Evolutionary conservation across 2,888 invertebrate genomes (phyloP).

Genomic region (Ectemnius continuus): DNA sequence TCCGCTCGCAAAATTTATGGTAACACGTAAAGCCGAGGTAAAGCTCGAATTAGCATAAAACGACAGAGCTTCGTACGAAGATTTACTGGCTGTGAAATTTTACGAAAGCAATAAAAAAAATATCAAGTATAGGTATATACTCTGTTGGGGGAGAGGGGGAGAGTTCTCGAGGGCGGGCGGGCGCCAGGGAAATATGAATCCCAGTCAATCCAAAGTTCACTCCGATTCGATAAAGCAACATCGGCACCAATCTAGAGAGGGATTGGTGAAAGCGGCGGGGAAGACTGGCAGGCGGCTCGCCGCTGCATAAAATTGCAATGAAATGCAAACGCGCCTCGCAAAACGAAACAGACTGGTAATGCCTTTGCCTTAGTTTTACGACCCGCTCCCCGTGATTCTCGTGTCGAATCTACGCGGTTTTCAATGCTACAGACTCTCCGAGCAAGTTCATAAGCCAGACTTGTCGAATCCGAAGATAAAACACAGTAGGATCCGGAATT

Average conservation of each 20-base stretch:
- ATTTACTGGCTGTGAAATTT: neutral
- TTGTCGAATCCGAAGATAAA: no score
- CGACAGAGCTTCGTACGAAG: no score
- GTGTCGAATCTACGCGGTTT: conserved; percentile 44
- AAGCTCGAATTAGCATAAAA: no score
- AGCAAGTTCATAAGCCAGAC: no score
- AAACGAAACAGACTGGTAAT: conserved; percentile 44
- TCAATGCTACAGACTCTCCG: conserved; percentile 32
- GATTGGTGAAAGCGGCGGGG: no score
- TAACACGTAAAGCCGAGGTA: no score
- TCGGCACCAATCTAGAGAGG: no score
- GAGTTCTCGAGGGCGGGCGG: no score
- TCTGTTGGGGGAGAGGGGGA: no score
- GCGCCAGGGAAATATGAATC: conserved; percentile 15
- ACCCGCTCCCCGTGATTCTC: conserved; percentile 33
- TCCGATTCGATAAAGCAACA: conserved; percentile 33
- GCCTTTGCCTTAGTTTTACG: conserved; percentile 45
- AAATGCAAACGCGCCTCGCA: conserved; percentile 55
- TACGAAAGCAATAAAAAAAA: conserved; percentile 1
- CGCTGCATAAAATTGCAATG: conserved; percentile 54
- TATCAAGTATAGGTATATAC: no score
- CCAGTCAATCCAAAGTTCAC: conserved; percentile 32
- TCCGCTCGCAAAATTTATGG: no score
- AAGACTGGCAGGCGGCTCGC: conserved; percentile 19
- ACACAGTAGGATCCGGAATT: no score